Conservation (phyloP, 2,888 invertebrate species). For the Chorisops tibialis region DNA sequence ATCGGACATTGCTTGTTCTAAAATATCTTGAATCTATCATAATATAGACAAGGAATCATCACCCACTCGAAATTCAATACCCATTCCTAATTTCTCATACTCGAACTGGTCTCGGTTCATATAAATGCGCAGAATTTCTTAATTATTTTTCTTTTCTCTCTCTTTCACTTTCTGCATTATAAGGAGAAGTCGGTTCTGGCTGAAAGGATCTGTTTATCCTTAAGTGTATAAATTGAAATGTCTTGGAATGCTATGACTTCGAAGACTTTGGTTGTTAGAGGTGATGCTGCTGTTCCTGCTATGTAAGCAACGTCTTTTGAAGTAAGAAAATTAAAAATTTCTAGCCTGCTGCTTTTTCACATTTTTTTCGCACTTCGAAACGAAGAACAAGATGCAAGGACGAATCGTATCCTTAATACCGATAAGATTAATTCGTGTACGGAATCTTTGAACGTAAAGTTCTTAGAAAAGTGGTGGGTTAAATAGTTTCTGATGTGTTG, state of each 20-base stretch:
- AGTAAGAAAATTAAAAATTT: too few species aligned
- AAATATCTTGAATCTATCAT: not conserved
- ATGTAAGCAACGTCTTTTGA: conserved; percentile 4
- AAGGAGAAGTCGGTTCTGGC: too few species aligned
- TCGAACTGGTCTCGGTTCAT: not conserved
- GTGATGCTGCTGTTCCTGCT: not conserved
- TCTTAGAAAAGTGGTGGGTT: too few species aligned
- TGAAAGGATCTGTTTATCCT: conserved; percentile 8
- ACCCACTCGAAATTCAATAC: not conserved
- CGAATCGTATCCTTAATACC: not conserved
- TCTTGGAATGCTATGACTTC: conserved; percentile 19
- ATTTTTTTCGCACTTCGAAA: not conserved
- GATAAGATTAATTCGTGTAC: not conserved
- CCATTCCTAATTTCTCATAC: not conserved
- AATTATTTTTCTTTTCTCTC: conserved; percentile 5
- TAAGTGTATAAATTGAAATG: conserved; percentile 20
- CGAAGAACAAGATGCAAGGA: not conserved
- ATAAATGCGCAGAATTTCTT: conserved; percentile 17
- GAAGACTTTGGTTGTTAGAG: not conserved
- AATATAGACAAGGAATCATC: not conserved
- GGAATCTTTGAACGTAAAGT: too few species aligned
- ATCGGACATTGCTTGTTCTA: not conserved
- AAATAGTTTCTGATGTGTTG: too few species aligned
- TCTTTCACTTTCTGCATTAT: too few species aligned
- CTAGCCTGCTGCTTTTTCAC: not conserved